A percentile compares a stretch with the other conserved stretches of the same genome.
Evolutionary conservation across 2,797 vertebrate species (phyloP).

Genomic region (Rhodeus uyekii): DNA sequence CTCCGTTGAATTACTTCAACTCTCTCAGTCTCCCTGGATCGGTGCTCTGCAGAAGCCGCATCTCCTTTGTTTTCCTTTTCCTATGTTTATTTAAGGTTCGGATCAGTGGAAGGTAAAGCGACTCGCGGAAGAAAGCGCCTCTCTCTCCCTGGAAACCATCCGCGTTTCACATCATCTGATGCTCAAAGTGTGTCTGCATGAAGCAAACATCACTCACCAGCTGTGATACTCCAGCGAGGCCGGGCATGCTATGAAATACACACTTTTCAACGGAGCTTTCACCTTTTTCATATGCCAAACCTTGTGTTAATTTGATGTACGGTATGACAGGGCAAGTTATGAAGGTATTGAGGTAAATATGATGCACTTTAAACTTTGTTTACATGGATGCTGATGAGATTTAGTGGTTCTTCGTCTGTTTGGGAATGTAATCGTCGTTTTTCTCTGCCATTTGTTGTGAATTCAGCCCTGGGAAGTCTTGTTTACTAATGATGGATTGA

Average conservation of each 20-base stretch:
- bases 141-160: neutral
- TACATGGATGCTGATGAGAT: neutral
- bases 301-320: neutral
- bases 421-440: neutral
- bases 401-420: neutral
- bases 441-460: neutral
- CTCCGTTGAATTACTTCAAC: neutral
- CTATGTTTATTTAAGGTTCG: neutral
- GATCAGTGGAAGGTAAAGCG: neutral
- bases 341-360: neutral
- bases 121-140: neutral
- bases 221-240: neutral
- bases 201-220: neutral
- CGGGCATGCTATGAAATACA: neutral
- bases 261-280: neutral
- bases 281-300: neutral
- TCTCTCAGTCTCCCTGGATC: neutral
- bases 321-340: neutral
- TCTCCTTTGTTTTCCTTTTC: neutral
- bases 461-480: neutral
- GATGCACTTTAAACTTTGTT: conserved; percentile 25
- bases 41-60: neutral
- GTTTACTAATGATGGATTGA: neutral
- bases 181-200: neutral
- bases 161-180: neutral